These are phyloP conservation scores for Copidosoma floridanum DNA, from an alignment of 1,140 invertebrate genomes.

Conservation along the genomic window DNA sequence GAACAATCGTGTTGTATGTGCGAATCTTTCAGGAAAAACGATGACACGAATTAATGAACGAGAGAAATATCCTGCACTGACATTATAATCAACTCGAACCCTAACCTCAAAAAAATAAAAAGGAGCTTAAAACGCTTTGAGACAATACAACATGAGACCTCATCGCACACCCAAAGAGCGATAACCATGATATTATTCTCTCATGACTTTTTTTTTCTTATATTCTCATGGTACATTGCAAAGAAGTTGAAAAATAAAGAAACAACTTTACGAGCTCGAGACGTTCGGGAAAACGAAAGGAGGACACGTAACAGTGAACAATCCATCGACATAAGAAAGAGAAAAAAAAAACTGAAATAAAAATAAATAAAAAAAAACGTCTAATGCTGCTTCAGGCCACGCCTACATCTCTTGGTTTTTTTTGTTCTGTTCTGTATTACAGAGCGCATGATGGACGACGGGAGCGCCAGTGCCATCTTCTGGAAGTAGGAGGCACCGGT, in stretches of 20 bases:
- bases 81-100: too few species aligned
- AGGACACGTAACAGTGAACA: too few species aligned
- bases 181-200: conserved; percentile 4
- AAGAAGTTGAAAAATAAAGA: too few species aligned
- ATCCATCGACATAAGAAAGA: background rate
- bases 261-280: too few species aligned
- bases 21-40: too few species aligned
- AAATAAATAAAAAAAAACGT: background rate
- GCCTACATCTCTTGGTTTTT: conserved; percentile 40
- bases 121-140: too few species aligned
- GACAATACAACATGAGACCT: conserved; percentile 5
- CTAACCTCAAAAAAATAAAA: too few species aligned
- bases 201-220: background rate
- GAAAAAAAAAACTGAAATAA: background rate
- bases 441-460: conserved; percentile 62
- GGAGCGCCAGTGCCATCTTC: conserved; percentile 61
- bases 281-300: too few species aligned
- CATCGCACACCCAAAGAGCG: conserved; percentile 6
- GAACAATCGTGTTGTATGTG: too few species aligned
- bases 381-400: too few species aligned
- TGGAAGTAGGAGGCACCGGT: conserved; percentile 64
- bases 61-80: conserved; percentile 43
- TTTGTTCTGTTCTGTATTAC: conserved; percentile 65
- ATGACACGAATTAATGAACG: too few species aligned
- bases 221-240: too few species aligned